Conservation (phyloP, 2,888 invertebrate genomes). For the Drosophila prostipennis region DNA sequence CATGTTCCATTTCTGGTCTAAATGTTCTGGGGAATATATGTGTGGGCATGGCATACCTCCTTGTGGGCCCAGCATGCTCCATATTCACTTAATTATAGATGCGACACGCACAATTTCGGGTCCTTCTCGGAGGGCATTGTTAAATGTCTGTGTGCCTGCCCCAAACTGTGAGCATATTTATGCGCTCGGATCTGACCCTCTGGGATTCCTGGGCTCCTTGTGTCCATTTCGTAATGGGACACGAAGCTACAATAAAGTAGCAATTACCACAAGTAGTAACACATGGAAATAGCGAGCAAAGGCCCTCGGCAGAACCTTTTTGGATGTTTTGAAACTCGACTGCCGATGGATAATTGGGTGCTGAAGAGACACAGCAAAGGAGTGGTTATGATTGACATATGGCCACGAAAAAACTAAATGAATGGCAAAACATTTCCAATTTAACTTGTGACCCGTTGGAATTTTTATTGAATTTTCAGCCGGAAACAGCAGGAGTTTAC, state of each 20-base stretch:
- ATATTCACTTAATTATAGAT: constrained; percentile 77
- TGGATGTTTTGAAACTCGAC: background rate
- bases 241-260: constrained; percentile 66
- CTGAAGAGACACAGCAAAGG: too few relatives aligned
- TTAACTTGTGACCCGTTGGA: background rate
- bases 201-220: constrained; percentile 33
- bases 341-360: background rate
- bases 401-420: too few relatives aligned
- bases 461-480: background rate
- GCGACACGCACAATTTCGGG: constrained; percentile 66
- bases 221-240: constrained; percentile 40
- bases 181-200: constrained; percentile 24
- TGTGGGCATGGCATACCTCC: constrained; percentile 53
- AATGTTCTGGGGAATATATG: constrained; percentile 48
- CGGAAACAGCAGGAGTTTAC: background rate
- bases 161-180: constrained; percentile 54
- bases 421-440: background rate
- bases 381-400: background rate
- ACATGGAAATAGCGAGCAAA: constrained; percentile 18
- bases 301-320: background rate
- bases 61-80: constrained; percentile 38
- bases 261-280: constrained; percentile 62
- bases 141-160: constrained; percentile 10
- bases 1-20: constrained; percentile 26
- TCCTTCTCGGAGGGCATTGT: constrained; percentile 31